Evolutionary conservation across 1,140 invertebrate species (phyloP).

Genomic region (Lasioglossum baleicum): DNA sequence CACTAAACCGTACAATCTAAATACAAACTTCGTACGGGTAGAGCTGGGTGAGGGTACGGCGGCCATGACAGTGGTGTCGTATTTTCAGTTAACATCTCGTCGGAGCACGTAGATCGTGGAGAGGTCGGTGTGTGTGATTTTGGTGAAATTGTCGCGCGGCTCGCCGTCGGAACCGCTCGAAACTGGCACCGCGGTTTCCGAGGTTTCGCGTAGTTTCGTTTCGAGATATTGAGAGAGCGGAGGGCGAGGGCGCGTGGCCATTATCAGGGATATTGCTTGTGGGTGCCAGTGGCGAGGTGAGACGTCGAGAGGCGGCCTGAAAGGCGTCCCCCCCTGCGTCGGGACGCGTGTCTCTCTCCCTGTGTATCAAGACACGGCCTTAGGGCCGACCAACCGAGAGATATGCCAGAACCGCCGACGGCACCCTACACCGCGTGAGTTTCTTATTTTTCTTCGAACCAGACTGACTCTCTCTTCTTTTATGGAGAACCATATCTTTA

Average conservation of each 20-base stretch:
- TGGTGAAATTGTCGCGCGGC: constrained; percentile 53
- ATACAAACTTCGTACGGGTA: constrained; percentile 48
- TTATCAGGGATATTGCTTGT: constrained; percentile 69
- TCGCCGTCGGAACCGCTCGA: constrained; percentile 20
- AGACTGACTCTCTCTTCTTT: too few species aligned
- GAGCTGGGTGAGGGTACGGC: constrained; percentile 60
- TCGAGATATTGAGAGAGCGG: constrained; percentile 37
- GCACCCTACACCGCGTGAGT: constrained; percentile 75
- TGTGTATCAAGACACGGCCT: constrained; percentile 52
- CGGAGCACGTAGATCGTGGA: constrained; percentile 37
- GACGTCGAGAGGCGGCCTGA: constrained; percentile 66
- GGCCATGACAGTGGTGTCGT: constrained; percentile 71
- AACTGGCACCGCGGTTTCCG: constrained; percentile 40
- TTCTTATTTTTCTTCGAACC: too few species aligned
- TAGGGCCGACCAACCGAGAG: constrained; percentile 62
- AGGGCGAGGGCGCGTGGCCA: constrained; percentile 62
- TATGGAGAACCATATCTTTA: too few species aligned
- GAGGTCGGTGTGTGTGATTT: constrained; percentile 4
- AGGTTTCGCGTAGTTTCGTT: constrained; percentile 25
- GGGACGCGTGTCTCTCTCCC: constrained; percentile 67
- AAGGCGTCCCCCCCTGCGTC: constrained; percentile 72
- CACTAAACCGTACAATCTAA: too few species aligned
- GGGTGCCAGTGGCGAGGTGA: constrained; percentile 69
- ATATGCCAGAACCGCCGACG: constrained; percentile 68
- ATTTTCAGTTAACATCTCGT: constrained; percentile 65